Evolutionary conservation across 2,797 vertebrate genomes (phyloP).

Genomic region (Smutsia gigantea): DNA sequence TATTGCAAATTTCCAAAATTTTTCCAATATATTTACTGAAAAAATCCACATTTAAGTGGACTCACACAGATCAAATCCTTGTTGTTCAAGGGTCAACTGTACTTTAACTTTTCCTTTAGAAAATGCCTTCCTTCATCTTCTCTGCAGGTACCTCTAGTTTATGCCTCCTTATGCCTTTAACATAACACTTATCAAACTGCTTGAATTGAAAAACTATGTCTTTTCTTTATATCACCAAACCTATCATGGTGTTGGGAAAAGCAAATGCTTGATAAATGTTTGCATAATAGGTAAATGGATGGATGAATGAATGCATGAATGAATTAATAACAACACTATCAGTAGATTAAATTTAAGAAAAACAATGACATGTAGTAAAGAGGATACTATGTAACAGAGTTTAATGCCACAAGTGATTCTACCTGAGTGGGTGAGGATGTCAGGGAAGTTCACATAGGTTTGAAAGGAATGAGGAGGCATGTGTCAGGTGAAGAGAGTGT

Average conservation of each 20-base stretch:
- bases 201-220: background rate
- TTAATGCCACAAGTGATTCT: conserved; percentile 50
- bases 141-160: background rate
- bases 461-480: conserved; percentile 60
- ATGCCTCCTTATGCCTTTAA: background rate
- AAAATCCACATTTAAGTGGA: background rate
- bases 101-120: background rate
- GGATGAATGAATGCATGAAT: conserved; percentile 19
- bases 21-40: background rate
- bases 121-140: conserved; percentile 30
- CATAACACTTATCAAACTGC: background rate
- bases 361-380: conserved; percentile 27
- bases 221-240: conserved; percentile 4
- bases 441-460: conserved; percentile 55
- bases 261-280: conserved; percentile 33
- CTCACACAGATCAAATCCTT: background rate
- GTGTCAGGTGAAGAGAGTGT: background rate
- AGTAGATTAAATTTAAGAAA: conserved; percentile 47
- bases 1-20: too few species aligned
- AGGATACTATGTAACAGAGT: conserved; percentile 30
- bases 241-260: conserved; percentile 28
- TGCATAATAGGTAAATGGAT: conserved; percentile 33
- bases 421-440: conserved; percentile 29
- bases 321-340: background rate
- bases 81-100: background rate